phyloP scores from a whole-genome alignment of 2,113 vertebrate species.

The Misgurnus anguillicaudatus region DNA sequence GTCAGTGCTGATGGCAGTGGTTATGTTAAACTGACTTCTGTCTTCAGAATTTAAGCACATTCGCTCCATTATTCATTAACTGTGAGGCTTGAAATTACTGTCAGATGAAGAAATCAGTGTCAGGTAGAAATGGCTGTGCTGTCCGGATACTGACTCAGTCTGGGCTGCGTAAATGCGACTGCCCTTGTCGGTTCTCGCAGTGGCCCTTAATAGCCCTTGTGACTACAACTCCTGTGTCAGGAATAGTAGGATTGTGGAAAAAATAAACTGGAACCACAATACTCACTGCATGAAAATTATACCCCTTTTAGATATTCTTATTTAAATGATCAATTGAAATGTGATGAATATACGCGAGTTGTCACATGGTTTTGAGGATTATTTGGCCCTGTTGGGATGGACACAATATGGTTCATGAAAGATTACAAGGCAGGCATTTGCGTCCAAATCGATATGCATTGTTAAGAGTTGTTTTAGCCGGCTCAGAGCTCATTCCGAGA shows the following conservation, averaged over 20 bases:
- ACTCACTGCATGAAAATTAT: neutral
- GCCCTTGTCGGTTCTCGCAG: slow-evolving; percentile 26
- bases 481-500: slow-evolving; percentile 44
- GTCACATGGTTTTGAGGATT: neutral
- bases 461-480: slow-evolving; percentile 15
- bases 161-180: slow-evolving; percentile 36
- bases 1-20: slow-evolving; percentile 66
- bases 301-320: neutral
- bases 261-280: slow-evolving; percentile 11
- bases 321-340: neutral
- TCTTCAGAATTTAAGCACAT: slow-evolving; percentile 65
- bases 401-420: neutral
- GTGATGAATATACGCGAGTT: neutral
- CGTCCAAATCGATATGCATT: slow-evolving; percentile 37
- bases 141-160: slow-evolving; percentile 40
- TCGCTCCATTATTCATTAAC: slow-evolving; percentile 72
- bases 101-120: slow-evolving; percentile 67
- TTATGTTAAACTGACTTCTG: slow-evolving; percentile 72
- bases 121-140: slow-evolving; percentile 58
- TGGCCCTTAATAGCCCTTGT: slow-evolving; percentile 45
- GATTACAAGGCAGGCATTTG: neutral
- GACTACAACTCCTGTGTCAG: slow-evolving; percentile 32
- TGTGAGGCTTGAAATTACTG: slow-evolving; percentile 64
- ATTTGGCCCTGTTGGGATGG: slow-evolving; percentile 18
- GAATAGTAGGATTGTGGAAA: slow-evolving; percentile 22